phyloP scores from a whole-genome alignment of 2,113 vertebrate genomes.

The Epinephelus fuscoguttatus region DNA sequence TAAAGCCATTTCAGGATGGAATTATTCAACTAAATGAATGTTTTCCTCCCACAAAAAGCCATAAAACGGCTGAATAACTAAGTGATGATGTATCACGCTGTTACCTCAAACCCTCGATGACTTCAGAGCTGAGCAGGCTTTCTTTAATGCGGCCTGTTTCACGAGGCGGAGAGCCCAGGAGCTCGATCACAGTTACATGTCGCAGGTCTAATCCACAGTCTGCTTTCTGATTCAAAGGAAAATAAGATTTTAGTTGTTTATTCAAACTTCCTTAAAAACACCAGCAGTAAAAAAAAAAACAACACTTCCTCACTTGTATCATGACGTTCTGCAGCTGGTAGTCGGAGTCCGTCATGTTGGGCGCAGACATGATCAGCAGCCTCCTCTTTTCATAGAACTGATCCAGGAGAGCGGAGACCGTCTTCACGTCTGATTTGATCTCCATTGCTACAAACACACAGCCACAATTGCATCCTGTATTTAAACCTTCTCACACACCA shows the following conservation, averaged over 20 bases:
- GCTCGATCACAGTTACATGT: slow-evolving; percentile 90
- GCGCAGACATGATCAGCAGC: slow-evolving; percentile 93
- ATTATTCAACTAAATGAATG: neutral
- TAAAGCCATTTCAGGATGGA: slow-evolving; percentile 11
- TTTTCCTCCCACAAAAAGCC: slow-evolving; percentile 1
- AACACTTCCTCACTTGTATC: slow-evolving; percentile 88
- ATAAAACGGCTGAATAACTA: neutral
- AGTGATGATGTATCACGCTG: neutral
- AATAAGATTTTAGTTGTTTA: neutral
- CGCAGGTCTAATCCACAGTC: slow-evolving; percentile 92
- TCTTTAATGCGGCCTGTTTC: slow-evolving; percentile 93
- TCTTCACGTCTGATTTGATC: slow-evolving; percentile 90
- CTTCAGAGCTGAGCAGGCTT: slow-evolving; percentile 83
- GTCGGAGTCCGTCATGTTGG: slow-evolving; percentile 87
- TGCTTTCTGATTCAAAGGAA: slow-evolving; percentile 83
- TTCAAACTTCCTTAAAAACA: neutral
- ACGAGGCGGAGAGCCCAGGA: slow-evolving; percentile 89
- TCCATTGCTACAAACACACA: slow-evolving; percentile 86
- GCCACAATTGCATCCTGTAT: neutral
- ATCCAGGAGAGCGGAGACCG: slow-evolving; percentile 88
- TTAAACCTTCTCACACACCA: neutral
- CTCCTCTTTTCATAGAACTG: slow-evolving; percentile 94
- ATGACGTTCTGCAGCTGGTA: slow-evolving; percentile 95
- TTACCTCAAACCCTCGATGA: slow-evolving; percentile 94
- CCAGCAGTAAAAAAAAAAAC: neutral